A percentile compares a stretch with the other conserved stretches of the same genome.
Conservation (phyloP, 2,797 vertebrate species). For the Craterocephalus amniculus region DNA sequence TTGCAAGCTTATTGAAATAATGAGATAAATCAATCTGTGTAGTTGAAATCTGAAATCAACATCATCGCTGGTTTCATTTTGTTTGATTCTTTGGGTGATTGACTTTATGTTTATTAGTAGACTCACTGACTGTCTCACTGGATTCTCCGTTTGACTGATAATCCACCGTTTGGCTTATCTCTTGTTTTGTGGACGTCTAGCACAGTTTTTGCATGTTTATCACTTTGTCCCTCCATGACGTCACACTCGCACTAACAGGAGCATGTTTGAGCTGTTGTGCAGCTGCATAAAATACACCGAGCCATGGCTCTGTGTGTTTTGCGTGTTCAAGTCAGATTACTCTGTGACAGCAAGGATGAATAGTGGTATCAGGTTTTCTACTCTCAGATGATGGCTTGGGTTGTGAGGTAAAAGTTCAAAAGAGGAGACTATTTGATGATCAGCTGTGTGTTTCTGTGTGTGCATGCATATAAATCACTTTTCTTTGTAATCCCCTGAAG, state of each 20-base stretch:
- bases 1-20: neutral
- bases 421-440: constrained; percentile 39
- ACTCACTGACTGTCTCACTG: neutral
- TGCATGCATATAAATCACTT: constrained; percentile 24
- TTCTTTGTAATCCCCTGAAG: constrained; percentile 36
- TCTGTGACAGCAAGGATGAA: constrained; percentile 29
- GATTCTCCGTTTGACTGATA: neutral
- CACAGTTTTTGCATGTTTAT: constrained; percentile 3
- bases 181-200: neutral
- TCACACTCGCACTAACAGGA: constrained; percentile 3
- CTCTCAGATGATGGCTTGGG: constrained; percentile 43
- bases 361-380: constrained; percentile 42
- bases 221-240: neutral
- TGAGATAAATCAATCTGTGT: neutral
- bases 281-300: neutral
- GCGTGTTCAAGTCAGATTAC: constrained; percentile 5
- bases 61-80: neutral
- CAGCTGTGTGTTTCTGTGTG: constrained; percentile 21
- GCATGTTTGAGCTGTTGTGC: neutral
- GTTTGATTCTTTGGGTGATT: neutral
- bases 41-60: neutral
- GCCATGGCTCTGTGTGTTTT: neutral
- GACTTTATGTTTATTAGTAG: neutral
- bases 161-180: neutral
- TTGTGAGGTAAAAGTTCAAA: constrained; percentile 50